Percentiles rank a stretch among this genome's conserved stretches.
Evolutionary conservation across 2,797 vertebrate species (phyloP).

Genomic region (Chrosomus eos): DNA sequence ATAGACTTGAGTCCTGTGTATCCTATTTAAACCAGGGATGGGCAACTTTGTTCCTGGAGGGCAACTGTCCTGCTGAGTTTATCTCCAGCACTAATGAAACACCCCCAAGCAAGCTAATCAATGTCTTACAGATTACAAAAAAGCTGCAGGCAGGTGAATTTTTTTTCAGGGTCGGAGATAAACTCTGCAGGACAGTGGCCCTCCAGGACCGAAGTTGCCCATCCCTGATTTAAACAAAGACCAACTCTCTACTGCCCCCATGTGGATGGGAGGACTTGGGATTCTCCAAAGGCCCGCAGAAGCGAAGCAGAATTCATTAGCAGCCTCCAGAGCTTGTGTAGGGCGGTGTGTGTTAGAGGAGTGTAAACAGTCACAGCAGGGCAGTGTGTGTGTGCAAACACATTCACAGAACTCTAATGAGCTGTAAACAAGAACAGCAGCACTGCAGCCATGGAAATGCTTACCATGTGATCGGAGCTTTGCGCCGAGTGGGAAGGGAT

Average conservation of each 20-base stretch:
- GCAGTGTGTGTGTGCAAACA: slow-evolving; percentile 35
- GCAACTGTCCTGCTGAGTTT: not conserved
- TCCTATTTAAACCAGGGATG: not conserved
- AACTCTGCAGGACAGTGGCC: not conserved
- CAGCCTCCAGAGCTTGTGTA: slow-evolving; percentile 16
- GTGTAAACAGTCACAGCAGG: slow-evolving; percentile 53
- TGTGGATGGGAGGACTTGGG: slow-evolving; percentile 24
- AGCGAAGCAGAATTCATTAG: slow-evolving; percentile 18
- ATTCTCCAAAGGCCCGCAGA: not conserved
- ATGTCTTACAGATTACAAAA: not conserved
- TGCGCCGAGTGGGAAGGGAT: not conserved
- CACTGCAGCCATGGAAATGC: slow-evolving; percentile 35
- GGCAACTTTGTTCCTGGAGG: not conserved
- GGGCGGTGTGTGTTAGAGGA: slow-evolving; percentile 26
- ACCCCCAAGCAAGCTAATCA: not conserved
- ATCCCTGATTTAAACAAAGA: slow-evolving; percentile 13
- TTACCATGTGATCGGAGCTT: slow-evolving; percentile 7
- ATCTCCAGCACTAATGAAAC: not conserved
- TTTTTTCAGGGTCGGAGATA: not conserved
- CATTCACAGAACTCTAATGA: slow-evolving; percentile 39
- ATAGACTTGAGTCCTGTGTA: slow-evolving; percentile 5
- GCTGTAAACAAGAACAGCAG: slow-evolving; percentile 47
- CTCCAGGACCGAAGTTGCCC: not conserved
- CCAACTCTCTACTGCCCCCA: slow-evolving; percentile 2
- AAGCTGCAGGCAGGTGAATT: not conserved